Evolutionary conservation across 92 coral and sea anemone genomes (phyloP).

Genomic region (Virgularia gustaviana): DNA sequence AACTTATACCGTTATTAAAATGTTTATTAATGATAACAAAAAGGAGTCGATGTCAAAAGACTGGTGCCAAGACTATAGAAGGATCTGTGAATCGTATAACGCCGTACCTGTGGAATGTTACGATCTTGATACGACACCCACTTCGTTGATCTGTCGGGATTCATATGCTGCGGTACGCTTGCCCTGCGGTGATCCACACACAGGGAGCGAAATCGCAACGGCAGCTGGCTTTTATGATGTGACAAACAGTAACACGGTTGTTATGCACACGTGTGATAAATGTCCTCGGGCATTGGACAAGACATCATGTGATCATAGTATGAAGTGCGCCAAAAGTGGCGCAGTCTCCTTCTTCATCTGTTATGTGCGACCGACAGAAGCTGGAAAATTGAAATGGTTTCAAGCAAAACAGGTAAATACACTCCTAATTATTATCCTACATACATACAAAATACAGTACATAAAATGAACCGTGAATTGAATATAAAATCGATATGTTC

Average conservation of each 20-base stretch:
- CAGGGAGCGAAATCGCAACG: background rate
- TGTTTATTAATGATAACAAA: slow-evolving; percentile 39
- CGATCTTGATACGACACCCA: background rate
- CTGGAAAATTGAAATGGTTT: no score
- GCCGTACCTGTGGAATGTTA: slow-evolving; percentile 43
- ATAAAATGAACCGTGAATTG: no score
- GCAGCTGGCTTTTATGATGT: background rate
- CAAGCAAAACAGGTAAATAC: no score
- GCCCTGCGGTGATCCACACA: background rate
- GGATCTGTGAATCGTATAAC: slow-evolving; percentile 39
- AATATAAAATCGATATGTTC: no score
- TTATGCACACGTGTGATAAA: background rate
- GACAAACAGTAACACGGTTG: background rate
- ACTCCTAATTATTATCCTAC: no score
- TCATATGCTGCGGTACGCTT: slow-evolving; percentile 2
- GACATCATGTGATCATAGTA: background rate
- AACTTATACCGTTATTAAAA: slow-evolving; percentile 34
- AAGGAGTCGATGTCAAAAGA: slow-evolving; percentile 31
- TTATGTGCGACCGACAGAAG: background rate
- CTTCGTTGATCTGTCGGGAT: background rate
- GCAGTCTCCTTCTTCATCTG: background rate
- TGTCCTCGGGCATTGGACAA: background rate
- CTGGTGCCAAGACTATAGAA: slow-evolving; percentile 59
- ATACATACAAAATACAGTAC: no score
- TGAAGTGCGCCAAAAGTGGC: background rate